A percentile compares a stretch with the other conserved stretches of the same genome.
Conservation (phyloP, 2,888 invertebrate species). For the Lamellibrachia columna region DNA sequence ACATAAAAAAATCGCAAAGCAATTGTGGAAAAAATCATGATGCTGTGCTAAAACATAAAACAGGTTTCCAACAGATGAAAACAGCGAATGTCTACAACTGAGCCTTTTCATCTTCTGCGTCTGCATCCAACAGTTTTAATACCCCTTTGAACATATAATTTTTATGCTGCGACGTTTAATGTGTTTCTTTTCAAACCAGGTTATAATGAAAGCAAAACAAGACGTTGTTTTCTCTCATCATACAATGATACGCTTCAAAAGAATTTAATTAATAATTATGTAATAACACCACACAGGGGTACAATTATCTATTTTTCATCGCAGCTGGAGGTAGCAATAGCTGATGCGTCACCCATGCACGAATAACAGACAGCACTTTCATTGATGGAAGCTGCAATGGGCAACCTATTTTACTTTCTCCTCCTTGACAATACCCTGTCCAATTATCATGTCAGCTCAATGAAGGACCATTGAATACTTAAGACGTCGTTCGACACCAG, state of each 20-base stretch:
- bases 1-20: neutral
- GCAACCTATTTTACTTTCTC: conserved; percentile 6
- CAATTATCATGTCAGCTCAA: neutral
- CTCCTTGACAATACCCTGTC: neutral
- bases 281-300: neutral
- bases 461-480: neutral
- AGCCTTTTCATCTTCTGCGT: neutral
- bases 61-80: neutral
- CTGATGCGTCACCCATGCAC: neutral
- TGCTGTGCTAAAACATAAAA: neutral
- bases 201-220: conserved; percentile 16
- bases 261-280: conserved; percentile 16
- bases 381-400: neutral
- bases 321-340: neutral
- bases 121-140: neutral
- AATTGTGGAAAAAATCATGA: neutral
- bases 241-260: conserved; percentile 3
- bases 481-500: neutral
- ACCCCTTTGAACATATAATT: neutral
- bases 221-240: neutral
- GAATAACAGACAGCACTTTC: neutral
- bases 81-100: neutral
- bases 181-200: neutral
- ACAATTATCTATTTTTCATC: neutral
- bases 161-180: neutral